Percentiles rank a stretch among this genome's conserved stretches.
Conservation (phyloP, 2,113 vertebrate species). For the Aythya baeri region DNA sequence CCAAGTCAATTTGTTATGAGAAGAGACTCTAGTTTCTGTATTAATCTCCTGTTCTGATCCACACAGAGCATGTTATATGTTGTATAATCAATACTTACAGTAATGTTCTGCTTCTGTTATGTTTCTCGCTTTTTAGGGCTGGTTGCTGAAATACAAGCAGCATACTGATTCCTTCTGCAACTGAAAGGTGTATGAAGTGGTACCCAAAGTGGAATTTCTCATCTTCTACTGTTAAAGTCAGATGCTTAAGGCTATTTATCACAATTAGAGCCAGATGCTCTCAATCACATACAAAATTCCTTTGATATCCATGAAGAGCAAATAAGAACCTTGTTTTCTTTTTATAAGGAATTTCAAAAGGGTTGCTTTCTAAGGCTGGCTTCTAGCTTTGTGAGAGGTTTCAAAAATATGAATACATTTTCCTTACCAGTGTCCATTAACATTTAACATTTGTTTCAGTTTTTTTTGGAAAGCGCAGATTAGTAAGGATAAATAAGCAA, state of each 20-base stretch:
- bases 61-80: fast-evolving
- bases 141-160: neutral
- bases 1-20: neutral
- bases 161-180: neutral
- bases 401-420: neutral
- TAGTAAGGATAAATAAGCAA: neutral
- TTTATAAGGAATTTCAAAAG: slow-evolving; percentile 42
- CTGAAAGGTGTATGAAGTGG: neutral
- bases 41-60: neutral
- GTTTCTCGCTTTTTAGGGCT: neutral
- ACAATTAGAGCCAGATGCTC: slow-evolving; percentile 63
- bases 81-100: neutral
- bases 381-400: slow-evolving; percentile 7
- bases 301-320: slow-evolving; percentile 37
- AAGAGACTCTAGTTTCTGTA: neutral
- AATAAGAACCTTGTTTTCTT: slow-evolving; percentile 13
- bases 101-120: neutral
- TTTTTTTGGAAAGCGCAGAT: neutral
- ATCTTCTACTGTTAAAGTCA: slow-evolving; percentile 28
- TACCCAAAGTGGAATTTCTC: neutral
- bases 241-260: slow-evolving; percentile 45
- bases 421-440: neutral
- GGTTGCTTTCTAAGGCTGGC: neutral
- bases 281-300: slow-evolving; percentile 28
- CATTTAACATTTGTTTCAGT: neutral